Evolutionary conservation across 2,113 vertebrate species (phyloP), one percentile per base, ranked within the genome.

Genomic region (Corvus moneduloides): DNA sequence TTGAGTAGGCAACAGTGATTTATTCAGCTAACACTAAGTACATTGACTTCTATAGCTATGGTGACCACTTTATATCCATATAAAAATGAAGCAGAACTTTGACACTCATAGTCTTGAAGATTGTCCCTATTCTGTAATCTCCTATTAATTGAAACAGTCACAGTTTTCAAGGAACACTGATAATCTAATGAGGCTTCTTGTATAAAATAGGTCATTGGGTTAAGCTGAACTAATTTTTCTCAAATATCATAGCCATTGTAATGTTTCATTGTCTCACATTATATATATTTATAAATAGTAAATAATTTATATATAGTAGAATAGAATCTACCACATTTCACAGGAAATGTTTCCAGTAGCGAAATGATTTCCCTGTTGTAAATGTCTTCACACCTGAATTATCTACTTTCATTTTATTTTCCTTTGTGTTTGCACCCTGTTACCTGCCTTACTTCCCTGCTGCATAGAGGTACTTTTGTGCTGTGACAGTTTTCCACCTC

Each of bases 211-310:
- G 77, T 89, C 73, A 91, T 21, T 94, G 52, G 46, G 54, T 92
- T 95, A 93, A 73, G 41, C 49, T 82, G 58, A 87, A 94, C 49
- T 92, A 61, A 59, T 90, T 79, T 84, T 72, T 72, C 24, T 90
- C 33, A 75, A 63, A 82, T 75, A 46, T 16, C 3, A 3, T 75
- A 68, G 48, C 48, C 33, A 32, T 55, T 81, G 13, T 55, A 55
- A 33, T 63, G 7, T 6, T 77, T 71, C 63, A 48, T 13, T 63
- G 26, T 46, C 55, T 30, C 56, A 78, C n/a, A 27, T 84, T 32
- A 16, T 39, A 32, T 23, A 7, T 27, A 16, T 39, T 13, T 13
- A 28, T 43, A 16, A 16, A 49, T 49, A 49, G 48, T 49, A 26
- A 49, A 49, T 49, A 49, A 16, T 52, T 19, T 49, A 22, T 49